phyloP scores from a whole-genome alignment of 1,140 invertebrate genomes.

The Xylocopa sonorina region DNA sequence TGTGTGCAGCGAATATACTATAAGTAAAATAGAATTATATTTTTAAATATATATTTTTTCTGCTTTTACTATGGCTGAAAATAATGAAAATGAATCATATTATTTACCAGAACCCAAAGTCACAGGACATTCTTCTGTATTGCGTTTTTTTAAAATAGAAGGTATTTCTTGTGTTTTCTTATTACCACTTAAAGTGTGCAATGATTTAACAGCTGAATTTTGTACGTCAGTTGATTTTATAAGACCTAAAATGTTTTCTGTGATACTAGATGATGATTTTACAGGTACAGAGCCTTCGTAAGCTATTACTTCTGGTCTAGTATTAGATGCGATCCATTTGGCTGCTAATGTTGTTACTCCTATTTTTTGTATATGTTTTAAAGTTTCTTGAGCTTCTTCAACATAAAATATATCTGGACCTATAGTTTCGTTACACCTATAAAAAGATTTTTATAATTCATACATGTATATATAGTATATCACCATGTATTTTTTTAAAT shows the following conservation, averaged over 20 bases:
- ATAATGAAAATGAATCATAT: slow-evolving; percentile 22
- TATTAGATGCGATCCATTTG: slow-evolving; percentile 84
- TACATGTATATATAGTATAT: not conserved
- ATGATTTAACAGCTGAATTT: slow-evolving; percentile 59
- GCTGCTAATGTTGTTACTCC: slow-evolving; percentile 84
- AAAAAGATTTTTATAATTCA: not conserved
- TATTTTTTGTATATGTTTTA: slow-evolving; percentile 86
- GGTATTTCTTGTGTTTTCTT: slow-evolving; percentile 81
- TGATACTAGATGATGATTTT: slow-evolving; percentile 71
- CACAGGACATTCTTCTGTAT: slow-evolving; percentile 81
- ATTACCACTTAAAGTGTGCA: slow-evolving; percentile 45
- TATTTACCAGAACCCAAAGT: slow-evolving; percentile 75
- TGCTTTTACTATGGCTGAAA: slow-evolving; percentile 3
- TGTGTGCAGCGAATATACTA: slow-evolving; percentile 79
- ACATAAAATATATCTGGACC: slow-evolving; percentile 85
- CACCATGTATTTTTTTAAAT: slow-evolving; percentile 14
- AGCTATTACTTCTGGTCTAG: slow-evolving; percentile 80
- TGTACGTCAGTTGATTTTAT: slow-evolving; percentile 77
- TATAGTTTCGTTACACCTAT: slow-evolving; percentile 78
- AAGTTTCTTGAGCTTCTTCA: slow-evolving; percentile 87
- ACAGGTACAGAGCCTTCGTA: slow-evolving; percentile 67
- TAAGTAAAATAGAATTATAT: not conserved
- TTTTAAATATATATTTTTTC: not conserved
- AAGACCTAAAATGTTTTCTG: slow-evolving; percentile 79
- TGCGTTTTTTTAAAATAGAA: slow-evolving; percentile 84